Base-by-base conservation (phyloP, 2,888 invertebrate genomes). In the Pammene fasciana region DNA sequence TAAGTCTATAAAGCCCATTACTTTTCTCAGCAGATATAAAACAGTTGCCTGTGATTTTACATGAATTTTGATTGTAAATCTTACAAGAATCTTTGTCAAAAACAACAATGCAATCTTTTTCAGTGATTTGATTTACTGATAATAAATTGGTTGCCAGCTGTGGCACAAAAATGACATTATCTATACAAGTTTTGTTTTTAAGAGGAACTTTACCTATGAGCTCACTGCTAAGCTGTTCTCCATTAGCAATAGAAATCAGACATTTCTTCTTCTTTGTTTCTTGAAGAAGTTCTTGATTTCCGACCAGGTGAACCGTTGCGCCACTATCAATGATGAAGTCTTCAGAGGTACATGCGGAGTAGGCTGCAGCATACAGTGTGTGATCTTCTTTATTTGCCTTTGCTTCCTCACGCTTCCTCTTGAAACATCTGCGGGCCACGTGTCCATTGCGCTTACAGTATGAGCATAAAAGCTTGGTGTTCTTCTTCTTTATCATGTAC, bases 1-100 rank as follows among this genome's bases (percentile, higher is more conserved):
- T 26, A 26, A 26, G 26, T 48, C 38, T 65, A 61, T 55, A 70
- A 34, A 65, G 14, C 11, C 65, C 48, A 70, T 70, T 70, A 48
- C 36, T 43, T 54, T 55, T 61, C 16, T 68, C 38, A 57, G 57
- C 64, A 50, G 18, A 7, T 57, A 68, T 34, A 43, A 64, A 41
- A 43, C 38, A 59, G 38, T 61, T 56, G 16, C 57, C 43, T 38
- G 13, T 57, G 57, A 68, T 68, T 26, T 64, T 46, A 65, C 54
- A 66, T 14, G 14, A 56, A 7, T 16, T 57, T 7, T 1, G 26
- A 26, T 26, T 26, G 4, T 26, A 26, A 57, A 43, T 57, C 10
- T 57, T 57, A 57, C 57, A 57, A 10, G 18, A 38, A 50, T 56
- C 14, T n/a, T n/a, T n/a, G 41, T 59, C 60, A 55, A 55, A 41